A percentile compares a stretch with the other conserved stretches of the same genome.
Conservation (phyloP, 2,113 vertebrate genomes). For the Chamaea fasciata region DNA sequence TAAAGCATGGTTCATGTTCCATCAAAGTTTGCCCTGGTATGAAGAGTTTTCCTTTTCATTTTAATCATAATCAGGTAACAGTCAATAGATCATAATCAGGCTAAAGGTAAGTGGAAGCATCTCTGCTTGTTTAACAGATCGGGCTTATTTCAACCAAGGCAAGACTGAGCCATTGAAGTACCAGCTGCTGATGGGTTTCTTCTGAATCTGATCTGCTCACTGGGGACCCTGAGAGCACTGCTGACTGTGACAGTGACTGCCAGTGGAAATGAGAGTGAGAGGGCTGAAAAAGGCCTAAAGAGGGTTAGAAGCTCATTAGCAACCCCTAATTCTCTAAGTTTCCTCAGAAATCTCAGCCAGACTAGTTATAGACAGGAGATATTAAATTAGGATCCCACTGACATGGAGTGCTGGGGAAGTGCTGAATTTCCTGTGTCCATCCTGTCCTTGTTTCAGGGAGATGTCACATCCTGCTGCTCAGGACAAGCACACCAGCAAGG, state of each 20-base stretch:
- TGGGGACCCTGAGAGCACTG: not conserved
- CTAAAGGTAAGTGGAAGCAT: not conserved
- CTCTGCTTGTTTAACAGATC: not conserved
- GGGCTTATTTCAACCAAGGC: not conserved
- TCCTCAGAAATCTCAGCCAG: not conserved
- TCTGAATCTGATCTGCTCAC: not conserved
- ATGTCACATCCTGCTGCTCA: not conserved
- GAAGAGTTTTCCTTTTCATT: not conserved
- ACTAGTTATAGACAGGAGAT: not conserved
- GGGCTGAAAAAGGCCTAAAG: not conserved
- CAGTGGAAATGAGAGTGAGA: not conserved
- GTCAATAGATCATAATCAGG: not conserved
- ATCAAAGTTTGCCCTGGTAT: not conserved
- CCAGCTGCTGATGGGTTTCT: not conserved
- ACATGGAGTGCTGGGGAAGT: not conserved
- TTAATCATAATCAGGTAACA: not conserved
- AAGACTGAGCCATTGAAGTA: not conserved
- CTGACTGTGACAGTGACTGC: not conserved
- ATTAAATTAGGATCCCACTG: not conserved
- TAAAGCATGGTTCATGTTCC: not conserved
- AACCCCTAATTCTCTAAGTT: not conserved
- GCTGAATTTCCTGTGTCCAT: not conserved
- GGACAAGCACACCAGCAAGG: not conserved
- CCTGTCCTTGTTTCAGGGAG: not conserved
- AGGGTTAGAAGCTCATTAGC: not conserved